These are phyloP conservation scores for Gymnocheta viridis DNA, from an alignment of 2,888 invertebrate genomes.

Conservation along the genomic window DNA sequence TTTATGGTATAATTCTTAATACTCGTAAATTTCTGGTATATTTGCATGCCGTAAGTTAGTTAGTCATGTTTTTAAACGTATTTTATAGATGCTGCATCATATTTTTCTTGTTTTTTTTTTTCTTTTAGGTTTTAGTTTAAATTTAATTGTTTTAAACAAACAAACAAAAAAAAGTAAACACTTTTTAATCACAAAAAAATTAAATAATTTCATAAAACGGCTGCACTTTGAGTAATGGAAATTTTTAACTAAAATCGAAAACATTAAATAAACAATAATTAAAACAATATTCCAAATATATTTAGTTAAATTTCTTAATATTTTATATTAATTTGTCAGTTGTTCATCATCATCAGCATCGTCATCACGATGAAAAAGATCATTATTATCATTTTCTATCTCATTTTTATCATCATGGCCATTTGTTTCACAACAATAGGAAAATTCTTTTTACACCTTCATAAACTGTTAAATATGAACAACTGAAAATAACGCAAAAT, in stretches of 20 bases:
- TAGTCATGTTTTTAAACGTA: slow-evolving; percentile 37
- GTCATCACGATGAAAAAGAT: slow-evolving; percentile 7
- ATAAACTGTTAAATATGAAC: slow-evolving; percentile 3
- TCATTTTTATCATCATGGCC: slow-evolving; percentile 1
- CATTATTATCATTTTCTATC: slow-evolving; percentile 17
- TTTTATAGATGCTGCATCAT: background rate
- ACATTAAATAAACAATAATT: slow-evolving; percentile 25
- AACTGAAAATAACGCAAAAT: slow-evolving; percentile 16
- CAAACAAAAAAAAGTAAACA: slow-evolving; percentile 1
- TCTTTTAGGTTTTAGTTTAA: too few species aligned
- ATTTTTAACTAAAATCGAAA: slow-evolving; percentile 22
- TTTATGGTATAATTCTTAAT: too few species aligned
- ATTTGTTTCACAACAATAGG: slow-evolving; percentile 44
- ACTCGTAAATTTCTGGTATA: too few species aligned
- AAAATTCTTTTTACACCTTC: slow-evolving; percentile 37
- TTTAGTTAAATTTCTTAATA: slow-evolving; percentile 59
- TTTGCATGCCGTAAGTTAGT: background rate
- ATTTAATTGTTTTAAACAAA: slow-evolving; percentile 3
- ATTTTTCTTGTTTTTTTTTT: background rate
- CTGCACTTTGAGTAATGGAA: background rate
- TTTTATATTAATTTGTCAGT: slow-evolving; percentile 63
- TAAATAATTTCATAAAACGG: background rate
- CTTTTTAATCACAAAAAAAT: slow-evolving; percentile 6
- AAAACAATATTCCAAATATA: slow-evolving; percentile 34
- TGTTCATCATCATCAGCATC: slow-evolving; percentile 42